phyloP scores from a whole-genome alignment of 2,113 vertebrate species.

The Hemichromis elongatus region DNA sequence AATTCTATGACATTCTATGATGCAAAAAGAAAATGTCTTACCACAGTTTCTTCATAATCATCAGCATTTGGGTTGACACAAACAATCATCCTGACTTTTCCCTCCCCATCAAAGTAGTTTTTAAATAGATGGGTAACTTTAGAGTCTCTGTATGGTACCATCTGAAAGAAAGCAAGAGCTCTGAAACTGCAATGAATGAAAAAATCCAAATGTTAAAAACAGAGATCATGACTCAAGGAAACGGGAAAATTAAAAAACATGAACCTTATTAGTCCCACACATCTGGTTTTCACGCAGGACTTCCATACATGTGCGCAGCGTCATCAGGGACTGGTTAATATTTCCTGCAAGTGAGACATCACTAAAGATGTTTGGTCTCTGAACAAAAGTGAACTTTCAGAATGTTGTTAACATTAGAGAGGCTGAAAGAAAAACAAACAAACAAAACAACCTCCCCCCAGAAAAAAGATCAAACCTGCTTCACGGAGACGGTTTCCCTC shows the following conservation, averaged over 20 bases:
- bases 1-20: neutral
- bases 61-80: constrained; percentile 96
- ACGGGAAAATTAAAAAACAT: neutral
- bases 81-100: constrained; percentile 94
- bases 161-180: constrained; percentile 68
- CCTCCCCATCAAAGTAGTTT: constrained; percentile 98
- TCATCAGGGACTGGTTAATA: constrained; percentile 97
- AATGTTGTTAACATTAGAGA: neutral
- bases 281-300: constrained; percentile 93
- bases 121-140: constrained; percentile 97
- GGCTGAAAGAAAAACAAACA: neutral
- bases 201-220: neutral
- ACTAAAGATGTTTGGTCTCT: neutral
- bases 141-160: constrained; percentile 97
- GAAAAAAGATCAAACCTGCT: constrained; percentile 84
- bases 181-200: neutral
- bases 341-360: constrained; percentile 76
- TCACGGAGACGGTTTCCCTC: constrained; percentile 90
- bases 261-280: constrained; percentile 90
- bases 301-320: constrained; percentile 91
- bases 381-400: neutral
- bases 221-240: neutral
- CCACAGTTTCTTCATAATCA: constrained; percentile 95
- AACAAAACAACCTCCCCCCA: too few relatives aligned
- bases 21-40: constrained; percentile 48